These are phyloP conservation scores for Volucella inflata DNA, from an alignment of 2,888 invertebrate species.

Conservation along the genomic window DNA sequence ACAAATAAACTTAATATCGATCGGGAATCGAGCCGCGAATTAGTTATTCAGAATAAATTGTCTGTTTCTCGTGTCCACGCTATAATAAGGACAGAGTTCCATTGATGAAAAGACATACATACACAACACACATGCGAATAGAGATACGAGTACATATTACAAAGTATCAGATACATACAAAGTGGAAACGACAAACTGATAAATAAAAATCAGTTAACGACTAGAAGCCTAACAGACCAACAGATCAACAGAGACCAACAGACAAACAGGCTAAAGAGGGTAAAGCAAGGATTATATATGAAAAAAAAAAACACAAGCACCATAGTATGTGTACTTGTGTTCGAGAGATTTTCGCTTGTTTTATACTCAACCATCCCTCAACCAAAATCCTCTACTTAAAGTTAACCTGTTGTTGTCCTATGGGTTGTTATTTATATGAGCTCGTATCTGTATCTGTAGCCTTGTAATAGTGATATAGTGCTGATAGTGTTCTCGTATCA, in stretches of 20 bases:
- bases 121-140: not conserved
- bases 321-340: slow-evolving; percentile 7
- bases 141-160: not conserved
- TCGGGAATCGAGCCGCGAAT: slow-evolving; percentile 49
- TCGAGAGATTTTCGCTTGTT: no score
- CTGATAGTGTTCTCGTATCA: slow-evolving; percentile 8
- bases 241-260: no score
- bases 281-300: slow-evolving; percentile 67
- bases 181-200: slow-evolving; percentile 18
- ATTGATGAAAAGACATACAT: slow-evolving; percentile 28
- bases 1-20: slow-evolving; percentile 65
- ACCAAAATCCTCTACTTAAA: slow-evolving; percentile 8
- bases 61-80: not conserved
- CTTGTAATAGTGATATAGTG: not conserved
- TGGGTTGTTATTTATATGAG: not conserved
- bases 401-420: slow-evolving; percentile 69
- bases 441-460: not conserved
- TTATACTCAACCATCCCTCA: not conserved
- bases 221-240: slow-evolving; percentile 23
- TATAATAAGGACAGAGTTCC: slow-evolving; percentile 2
- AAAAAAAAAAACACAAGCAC: slow-evolving; percentile 34
- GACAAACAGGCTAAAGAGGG: slow-evolving; percentile 62
- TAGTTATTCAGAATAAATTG: slow-evolving; percentile 50
- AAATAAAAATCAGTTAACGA: slow-evolving; percentile 55
- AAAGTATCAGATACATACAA: not conserved